These are phyloP conservation scores for Oreochromis mossambicus DNA, from an alignment of 2,797 vertebrate genomes.

Conservation along the genomic window DNA sequence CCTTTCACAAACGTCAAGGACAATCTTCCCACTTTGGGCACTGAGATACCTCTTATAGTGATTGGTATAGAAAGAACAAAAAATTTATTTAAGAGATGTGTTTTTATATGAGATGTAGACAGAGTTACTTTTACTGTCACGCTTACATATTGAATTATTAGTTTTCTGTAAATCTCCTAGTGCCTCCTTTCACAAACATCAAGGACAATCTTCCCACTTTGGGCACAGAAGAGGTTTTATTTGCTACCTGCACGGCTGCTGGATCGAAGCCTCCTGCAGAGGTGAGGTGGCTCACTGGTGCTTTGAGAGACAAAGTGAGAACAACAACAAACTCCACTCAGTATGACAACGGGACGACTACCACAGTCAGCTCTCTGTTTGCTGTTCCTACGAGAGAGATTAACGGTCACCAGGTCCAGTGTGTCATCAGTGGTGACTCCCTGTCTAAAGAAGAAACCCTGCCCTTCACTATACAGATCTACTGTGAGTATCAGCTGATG, in stretches of 20 bases:
- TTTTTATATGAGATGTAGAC: no score
- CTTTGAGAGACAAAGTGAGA: background rate
- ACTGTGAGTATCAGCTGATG: background rate
- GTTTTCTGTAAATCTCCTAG: no score
- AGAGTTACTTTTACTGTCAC: no score
- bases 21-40: background rate
- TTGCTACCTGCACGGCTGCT: background rate
- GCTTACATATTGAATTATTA: no score
- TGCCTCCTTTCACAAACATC: rapidly evolving
- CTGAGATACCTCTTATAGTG: no score
- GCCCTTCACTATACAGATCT: background rate
- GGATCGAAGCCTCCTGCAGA: rapidly evolving
- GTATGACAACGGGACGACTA: rapidly evolving
- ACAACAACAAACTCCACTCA: rapidly evolving
- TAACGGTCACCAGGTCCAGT: background rate
- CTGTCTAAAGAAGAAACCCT: rapidly evolving
- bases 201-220: background rate
- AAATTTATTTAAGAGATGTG: no score
- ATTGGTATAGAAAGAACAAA: no score
- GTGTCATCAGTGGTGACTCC: background rate
- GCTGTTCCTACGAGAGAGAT: rapidly evolving
- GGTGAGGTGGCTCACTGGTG: background rate
- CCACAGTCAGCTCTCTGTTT: background rate
- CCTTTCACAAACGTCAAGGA: background rate
- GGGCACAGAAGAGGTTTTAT: background rate